These are phyloP conservation scores for Drosophila borealis DNA, from an alignment of 2,888 invertebrate species.

Conservation along the genomic window DNA sequence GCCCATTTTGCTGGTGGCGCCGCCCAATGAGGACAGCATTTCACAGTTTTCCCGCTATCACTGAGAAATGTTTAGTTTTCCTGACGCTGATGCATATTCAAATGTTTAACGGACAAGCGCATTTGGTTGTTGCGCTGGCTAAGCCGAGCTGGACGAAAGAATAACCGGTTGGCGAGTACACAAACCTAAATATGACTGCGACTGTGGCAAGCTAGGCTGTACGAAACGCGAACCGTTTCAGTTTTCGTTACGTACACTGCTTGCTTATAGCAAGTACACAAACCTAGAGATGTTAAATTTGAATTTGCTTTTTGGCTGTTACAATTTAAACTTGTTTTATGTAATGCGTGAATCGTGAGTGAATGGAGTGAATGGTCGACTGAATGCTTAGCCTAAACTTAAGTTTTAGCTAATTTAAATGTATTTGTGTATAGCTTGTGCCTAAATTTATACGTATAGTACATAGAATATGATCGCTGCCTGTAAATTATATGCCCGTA, in stretches of 20 bases:
- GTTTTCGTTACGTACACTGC: not conserved
- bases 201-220: not conserved
- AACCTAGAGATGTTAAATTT: conserved; percentile 29
- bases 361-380: conserved; percentile 38
- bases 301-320: conserved; percentile 49
- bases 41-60: conserved; percentile 89
- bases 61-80: conserved; percentile 33
- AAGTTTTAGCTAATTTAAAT: conserved; percentile 60
- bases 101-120: conserved; percentile 12
- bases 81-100: conserved; percentile 31
- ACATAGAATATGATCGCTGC: conserved; percentile 33
- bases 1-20: conserved; percentile 90
- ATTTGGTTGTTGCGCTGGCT: conserved; percentile 19
- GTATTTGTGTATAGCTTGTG: conserved; percentile 70
- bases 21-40: conserved; percentile 88
- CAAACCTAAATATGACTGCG: not conserved
- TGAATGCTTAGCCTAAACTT: conserved; percentile 61
- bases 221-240: conserved; percentile 4
- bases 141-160: not conserved
- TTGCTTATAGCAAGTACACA: conserved; percentile 9
- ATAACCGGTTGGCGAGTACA: conserved; percentile 12
- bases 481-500: conserved; percentile 75
- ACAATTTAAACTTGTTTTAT: conserved; percentile 27
- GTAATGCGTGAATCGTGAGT: conserved; percentile 22
- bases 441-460: conserved; percentile 57